phyloP scores from a whole-genome alignment of 2,888 invertebrate genomes.

The Cyclophora albipunctata region DNA sequence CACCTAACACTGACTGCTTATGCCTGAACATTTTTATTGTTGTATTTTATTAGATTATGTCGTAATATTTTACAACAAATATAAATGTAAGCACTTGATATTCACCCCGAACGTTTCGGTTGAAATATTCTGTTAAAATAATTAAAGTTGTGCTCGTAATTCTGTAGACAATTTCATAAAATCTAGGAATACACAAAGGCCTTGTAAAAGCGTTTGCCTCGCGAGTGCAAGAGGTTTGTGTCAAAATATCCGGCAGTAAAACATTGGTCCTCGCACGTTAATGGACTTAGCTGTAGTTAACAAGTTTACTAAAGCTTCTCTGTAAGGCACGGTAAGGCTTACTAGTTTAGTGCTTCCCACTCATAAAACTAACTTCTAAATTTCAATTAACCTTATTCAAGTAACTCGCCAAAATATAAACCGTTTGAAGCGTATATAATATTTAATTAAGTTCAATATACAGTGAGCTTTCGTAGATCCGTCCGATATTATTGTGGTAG shows the following conservation, averaged over 20 bases:
- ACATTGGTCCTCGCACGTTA: slow-evolving; percentile 46
- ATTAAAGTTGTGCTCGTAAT: too few species aligned
- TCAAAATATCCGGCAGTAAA: slow-evolving; percentile 52
- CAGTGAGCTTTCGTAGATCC: too few species aligned
- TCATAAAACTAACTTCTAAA: slow-evolving; percentile 14
- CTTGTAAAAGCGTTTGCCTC: slow-evolving; percentile 42
- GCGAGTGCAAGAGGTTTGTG: slow-evolving; percentile 43
- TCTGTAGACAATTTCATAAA: not conserved
- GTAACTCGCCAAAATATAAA: slow-evolving; percentile 4
- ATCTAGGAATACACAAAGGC: slow-evolving; percentile 27
- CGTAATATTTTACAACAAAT: too few species aligned
- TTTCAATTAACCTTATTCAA: too few species aligned
- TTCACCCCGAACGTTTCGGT: too few species aligned
- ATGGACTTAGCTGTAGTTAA: slow-evolving; percentile 52
- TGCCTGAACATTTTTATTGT: slow-evolving; percentile 43
- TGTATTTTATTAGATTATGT: slow-evolving; percentile 15
- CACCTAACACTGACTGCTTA: slow-evolving; percentile 43
- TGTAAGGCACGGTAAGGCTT: slow-evolving; percentile 21
- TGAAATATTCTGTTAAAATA: too few species aligned
- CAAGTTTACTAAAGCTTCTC: slow-evolving; percentile 31
- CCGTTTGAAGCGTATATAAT: too few species aligned
- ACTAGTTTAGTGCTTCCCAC: slow-evolving; percentile 34
- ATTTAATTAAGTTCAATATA: too few species aligned
- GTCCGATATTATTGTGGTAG: too few species aligned
- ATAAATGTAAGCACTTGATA: not conserved